phyloP scores from a whole-genome alignment of 2,113 vertebrate species.

The Oncorhynchus tshawytscha region DNA sequence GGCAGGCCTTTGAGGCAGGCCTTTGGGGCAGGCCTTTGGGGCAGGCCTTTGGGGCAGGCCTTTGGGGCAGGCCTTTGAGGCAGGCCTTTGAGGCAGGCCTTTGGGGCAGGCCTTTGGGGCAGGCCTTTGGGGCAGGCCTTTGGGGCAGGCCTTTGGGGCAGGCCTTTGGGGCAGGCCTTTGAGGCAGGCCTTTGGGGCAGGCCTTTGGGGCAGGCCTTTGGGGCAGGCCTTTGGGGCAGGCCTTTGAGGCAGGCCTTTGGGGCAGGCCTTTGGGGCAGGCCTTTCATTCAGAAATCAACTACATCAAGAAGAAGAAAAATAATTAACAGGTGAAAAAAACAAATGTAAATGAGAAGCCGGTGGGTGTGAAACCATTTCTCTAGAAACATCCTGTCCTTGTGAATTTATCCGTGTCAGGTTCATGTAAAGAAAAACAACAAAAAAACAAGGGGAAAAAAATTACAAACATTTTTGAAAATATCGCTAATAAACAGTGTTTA shows the following conservation, averaged over 20 bases:
- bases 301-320: constrained; percentile 22
- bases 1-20: constrained; percentile 77
- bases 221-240: no score
- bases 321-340: constrained; percentile 13
- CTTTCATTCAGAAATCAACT: constrained; percentile 75
- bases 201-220: no score
- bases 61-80: no score
- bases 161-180: no score
- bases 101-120: no score
- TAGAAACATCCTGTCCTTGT: constrained; percentile 65
- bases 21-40: no score
- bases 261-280: constrained; percentile 87
- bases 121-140: constrained; percentile 53
- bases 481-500: constrained; percentile 65
- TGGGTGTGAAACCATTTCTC: constrained; percentile 75
- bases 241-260: no score
- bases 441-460: constrained; percentile 47
- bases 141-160: no score
- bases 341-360: constrained; percentile 30
- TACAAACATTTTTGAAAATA: constrained; percentile 58
- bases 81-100: no score
- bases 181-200: no score
- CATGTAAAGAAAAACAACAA: constrained; percentile 55
- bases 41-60: no score
- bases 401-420: constrained; percentile 67